These are phyloP conservation scores for Brachyhypopomus occidentalis DNA, from an alignment of 2,113 vertebrate genomes.

Conservation along the genomic window DNA sequence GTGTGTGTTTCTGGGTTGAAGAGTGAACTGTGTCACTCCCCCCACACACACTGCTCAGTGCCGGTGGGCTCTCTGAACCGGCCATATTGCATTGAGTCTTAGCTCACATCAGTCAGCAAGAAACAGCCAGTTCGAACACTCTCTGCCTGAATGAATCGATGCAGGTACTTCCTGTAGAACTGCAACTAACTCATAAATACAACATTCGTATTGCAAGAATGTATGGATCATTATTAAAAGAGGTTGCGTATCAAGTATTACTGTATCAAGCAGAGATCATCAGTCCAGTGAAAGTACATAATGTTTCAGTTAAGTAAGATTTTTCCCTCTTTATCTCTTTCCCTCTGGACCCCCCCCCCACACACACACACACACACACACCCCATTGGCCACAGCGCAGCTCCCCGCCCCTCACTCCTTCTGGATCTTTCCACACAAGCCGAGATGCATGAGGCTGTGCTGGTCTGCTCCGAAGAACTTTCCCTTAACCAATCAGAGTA, in stretches of 20 bases:
- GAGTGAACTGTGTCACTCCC: background rate
- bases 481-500: background rate
- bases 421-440: background rate
- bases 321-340: background rate
- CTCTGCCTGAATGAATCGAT: slow-evolving; percentile 1
- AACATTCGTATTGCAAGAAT: too few species aligned
- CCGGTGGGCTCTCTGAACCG: background rate
- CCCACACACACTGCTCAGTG: background rate
- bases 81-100: background rate
- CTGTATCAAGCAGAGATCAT: too few species aligned
- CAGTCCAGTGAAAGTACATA: too few species aligned
- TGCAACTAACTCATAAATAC: background rate
- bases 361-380: too few species aligned
- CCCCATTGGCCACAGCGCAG: background rate
- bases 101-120: background rate
- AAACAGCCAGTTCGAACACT: background rate
- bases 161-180: background rate
- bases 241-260: too few species aligned
- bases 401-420: background rate
- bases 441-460: background rate
- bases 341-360: background rate
- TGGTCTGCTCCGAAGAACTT: slow-evolving; percentile 5
- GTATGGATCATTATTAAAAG: too few species aligned
- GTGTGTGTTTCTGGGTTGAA: background rate
- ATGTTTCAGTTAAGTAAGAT: background rate